phyloP scores from a whole-genome alignment of 2,888 invertebrate genomes.

The Standfussiana lucernea region DNA sequence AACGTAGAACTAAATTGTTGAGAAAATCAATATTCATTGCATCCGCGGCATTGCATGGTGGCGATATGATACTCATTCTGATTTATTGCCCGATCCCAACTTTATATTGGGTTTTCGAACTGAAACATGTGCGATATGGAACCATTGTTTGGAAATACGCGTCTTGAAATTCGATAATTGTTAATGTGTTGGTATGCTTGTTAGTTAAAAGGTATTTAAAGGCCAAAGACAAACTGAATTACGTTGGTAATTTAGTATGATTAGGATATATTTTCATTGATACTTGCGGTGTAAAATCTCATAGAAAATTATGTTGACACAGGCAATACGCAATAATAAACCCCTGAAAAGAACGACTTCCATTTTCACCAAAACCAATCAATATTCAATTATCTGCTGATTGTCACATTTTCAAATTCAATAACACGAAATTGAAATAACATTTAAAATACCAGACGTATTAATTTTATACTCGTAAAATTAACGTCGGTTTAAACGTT shows the following conservation, averaged over 20 bases:
- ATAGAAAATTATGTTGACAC: neutral
- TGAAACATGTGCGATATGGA: conserved; percentile 61
- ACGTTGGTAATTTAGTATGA: neutral
- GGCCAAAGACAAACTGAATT: neutral
- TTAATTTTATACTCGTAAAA: conserved; percentile 46
- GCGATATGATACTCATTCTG: conserved; percentile 82
- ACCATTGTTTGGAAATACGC: conserved; percentile 64
- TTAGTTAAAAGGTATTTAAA: neutral
- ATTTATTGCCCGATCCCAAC: conserved; percentile 80
- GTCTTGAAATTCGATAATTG: conserved; percentile 39
- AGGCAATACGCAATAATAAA: conserved; percentile 12
- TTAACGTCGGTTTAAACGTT: conserved; percentile 64
- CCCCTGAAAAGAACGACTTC: conserved; percentile 4
- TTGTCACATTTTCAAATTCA: conserved; percentile 40
- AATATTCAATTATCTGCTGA: conserved; percentile 33
- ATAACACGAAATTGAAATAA: conserved; percentile 49
- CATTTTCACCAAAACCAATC: conserved; percentile 30
- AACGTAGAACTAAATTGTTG: conserved; percentile 77
- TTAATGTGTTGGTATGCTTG: neutral
- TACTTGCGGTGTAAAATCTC: neutral
- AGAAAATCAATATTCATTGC: conserved; percentile 86
- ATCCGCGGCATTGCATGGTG: conserved; percentile 75
- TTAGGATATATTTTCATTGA: neutral
- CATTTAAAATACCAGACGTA: conserved; percentile 53
- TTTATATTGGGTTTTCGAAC: conserved; percentile 66